phyloP scores from a whole-genome alignment of 2,113 vertebrate species.

The Cyprinodon tularosa region DNA sequence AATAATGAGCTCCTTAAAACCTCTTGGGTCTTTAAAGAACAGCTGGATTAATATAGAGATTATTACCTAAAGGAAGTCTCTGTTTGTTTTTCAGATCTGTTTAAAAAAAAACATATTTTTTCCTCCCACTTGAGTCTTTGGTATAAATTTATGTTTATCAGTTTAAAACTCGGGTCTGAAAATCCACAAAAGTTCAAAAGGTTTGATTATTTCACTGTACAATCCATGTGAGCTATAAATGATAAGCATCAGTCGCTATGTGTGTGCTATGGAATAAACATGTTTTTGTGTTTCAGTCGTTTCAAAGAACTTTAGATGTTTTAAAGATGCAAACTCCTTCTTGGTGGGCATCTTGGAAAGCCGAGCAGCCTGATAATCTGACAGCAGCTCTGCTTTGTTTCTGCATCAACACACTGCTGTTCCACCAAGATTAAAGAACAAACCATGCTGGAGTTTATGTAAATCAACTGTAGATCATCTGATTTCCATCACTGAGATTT shows the following conservation, averaged over 20 bases:
- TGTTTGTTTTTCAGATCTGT: neutral
- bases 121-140: neutral
- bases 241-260: neutral
- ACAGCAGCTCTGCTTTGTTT: slow-evolving; percentile 26
- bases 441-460: slow-evolving; percentile 18
- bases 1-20: too few species aligned
- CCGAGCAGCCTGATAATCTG: slow-evolving; percentile 23
- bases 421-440: slow-evolving; percentile 18
- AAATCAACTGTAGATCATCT: slow-evolving; percentile 26
- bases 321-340: slow-evolving; percentile 17
- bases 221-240: too few species aligned
- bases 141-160: neutral
- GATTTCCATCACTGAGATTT: slow-evolving; percentile 28
- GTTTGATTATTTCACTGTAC: neutral
- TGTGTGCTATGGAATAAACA: neutral
- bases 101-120: neutral
- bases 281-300: neutral
- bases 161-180: neutral
- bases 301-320: slow-evolving; percentile 18
- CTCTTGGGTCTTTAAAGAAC: too few species aligned
- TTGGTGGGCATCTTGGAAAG: slow-evolving; percentile 25
- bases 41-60: too few species aligned
- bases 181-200: neutral
- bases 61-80: too few species aligned
- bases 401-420: slow-evolving; percentile 23